Evolutionary conservation across 2,797 vertebrate species (phyloP).

Genomic region (Sorex maritimensis): DNA sequence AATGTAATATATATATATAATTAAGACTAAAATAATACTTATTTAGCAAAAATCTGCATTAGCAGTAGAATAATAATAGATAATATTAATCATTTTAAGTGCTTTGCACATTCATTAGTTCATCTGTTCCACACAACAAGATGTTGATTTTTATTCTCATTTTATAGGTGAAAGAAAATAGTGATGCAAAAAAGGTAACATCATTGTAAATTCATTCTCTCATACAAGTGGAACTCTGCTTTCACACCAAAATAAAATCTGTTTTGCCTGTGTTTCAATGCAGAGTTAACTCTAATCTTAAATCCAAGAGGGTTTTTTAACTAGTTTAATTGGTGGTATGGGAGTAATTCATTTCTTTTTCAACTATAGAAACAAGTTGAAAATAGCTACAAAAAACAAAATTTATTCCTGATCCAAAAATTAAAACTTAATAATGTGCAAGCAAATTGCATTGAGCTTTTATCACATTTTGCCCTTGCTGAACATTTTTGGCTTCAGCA

Average conservation of each 20-base stretch:
- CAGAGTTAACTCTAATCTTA: slow-evolving; percentile 63
- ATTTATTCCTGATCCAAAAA: slow-evolving; percentile 86
- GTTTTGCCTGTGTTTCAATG: slow-evolving; percentile 68
- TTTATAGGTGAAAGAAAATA: slow-evolving; percentile 34
- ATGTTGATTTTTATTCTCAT: slow-evolving; percentile 32
- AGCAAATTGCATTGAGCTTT: slow-evolving; percentile 87
- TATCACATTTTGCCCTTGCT: slow-evolving; percentile 89
- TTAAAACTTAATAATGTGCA: slow-evolving; percentile 87
- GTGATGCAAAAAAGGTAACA: slow-evolving; percentile 5
- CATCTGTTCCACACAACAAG: slow-evolving; percentile 3
- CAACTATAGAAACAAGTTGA: slow-evolving; percentile 68
- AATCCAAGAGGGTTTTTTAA: slow-evolving; percentile 72
- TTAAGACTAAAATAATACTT: neutral
- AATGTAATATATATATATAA: no score
- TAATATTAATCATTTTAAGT: neutral
- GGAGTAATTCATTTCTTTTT: slow-evolving; percentile 76
- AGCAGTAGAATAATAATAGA: neutral
- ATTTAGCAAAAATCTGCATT: neutral
- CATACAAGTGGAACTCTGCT: neutral
- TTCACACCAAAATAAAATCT: slow-evolving; percentile 37
- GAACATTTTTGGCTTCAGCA: slow-evolving; percentile 89
- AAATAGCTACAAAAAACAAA: slow-evolving; percentile 83
- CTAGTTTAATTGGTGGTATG: slow-evolving; percentile 67
- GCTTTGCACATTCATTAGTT: neutral
- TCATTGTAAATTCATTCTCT: slow-evolving; percentile 32